Conservation (phyloP, 2,113 vertebrate genomes). For the Dendropsophus ebraccatus region DNA sequence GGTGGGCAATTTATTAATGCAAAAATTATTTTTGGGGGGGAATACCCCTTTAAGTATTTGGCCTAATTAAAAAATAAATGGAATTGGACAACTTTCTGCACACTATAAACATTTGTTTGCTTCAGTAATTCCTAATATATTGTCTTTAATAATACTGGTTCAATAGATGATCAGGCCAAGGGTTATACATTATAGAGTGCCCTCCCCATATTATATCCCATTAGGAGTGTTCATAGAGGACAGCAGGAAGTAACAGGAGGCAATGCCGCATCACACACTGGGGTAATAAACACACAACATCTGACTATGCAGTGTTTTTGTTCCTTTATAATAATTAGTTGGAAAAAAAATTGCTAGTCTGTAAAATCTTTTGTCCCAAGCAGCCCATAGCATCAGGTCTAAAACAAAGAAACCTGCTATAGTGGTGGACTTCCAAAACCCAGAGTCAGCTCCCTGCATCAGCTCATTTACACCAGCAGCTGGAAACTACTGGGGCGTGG, state of each 20-base stretch:
- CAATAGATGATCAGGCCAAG: not conserved
- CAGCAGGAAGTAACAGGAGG: not conserved
- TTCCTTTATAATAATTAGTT: constrained; percentile 49
- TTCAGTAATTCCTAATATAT: not conserved
- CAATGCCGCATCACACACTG: not conserved
- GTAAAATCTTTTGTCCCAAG: constrained; percentile 60
- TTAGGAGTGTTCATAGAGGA: not conserved
- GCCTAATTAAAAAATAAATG: not conserved
- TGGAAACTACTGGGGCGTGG: constrained; percentile 62
- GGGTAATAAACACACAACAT: not conserved
- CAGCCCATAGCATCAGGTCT: constrained; percentile 1
- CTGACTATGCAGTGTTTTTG: constrained; percentile 63
- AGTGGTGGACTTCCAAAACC: constrained; percentile 47
- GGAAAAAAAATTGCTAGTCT: constrained; percentile 59
- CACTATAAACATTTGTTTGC: not conserved
- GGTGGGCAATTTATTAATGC: too few species aligned
- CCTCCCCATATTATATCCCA: not conserved
- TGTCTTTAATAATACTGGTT: not conserved
- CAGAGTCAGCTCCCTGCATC: constrained; percentile 61
- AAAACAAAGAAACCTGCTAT: constrained; percentile 61
- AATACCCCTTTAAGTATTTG: not conserved
- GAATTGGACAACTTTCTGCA: not conserved
- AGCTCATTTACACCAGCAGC: constrained; percentile 57
- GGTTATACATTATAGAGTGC: not conserved
- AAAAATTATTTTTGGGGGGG: too few species aligned